Evolutionary conservation across 2,888 invertebrate genomes (phyloP), one percentile per base, ranked within the genome.

Genomic region (Norana najaformis): DNA sequence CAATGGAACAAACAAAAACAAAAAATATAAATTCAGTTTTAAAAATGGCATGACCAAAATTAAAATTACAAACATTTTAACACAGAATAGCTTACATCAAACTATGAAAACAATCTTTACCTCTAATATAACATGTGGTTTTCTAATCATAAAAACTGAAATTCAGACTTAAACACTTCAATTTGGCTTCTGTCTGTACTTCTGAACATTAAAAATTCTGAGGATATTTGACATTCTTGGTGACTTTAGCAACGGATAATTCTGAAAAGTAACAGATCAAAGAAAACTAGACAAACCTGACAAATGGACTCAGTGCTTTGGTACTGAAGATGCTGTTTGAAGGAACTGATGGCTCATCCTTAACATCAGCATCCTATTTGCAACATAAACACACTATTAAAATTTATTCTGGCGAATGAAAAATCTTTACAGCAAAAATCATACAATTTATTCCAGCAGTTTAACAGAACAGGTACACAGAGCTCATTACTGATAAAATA

Each of bases 241-340:
- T n/a, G n/a, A n/a, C n/a, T n/a, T n/a, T n/a, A n/a, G n/a, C n/a
- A n/a, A n/a, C n/a, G n/a, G n/a, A n/a, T n/a, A n/a, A n/a, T n/a
- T n/a, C 11, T 69, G 69, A 69, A 85, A 85, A 36, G 85, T 85
- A 85, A 35, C 34, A 37, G 36, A 85, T n/a, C 30, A 85, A 85
- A 36, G 23, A 37, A 85, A 85, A 35, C 18, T n/a, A 85, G 35
- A 37, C 85, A 85, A 85, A 85, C 85, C 85, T 85, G 85, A 85
- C 23, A 85, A 85, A 85, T 23, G 85, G 85, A 37, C 35, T 85
- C 36, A 85, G 37, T 16, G 85, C 85, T 85, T 36, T 85, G 4
- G 85, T 36, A 14, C 34, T 36, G 16, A 85, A 85, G 35, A 23
- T n/a, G 14, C 36, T 35, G 16, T 35, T 37, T 85, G 85, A 85